Evolutionary conservation across 2,888 invertebrate genomes (phyloP).

Genomic region (Hermaeophaga mercurialis): DNA sequence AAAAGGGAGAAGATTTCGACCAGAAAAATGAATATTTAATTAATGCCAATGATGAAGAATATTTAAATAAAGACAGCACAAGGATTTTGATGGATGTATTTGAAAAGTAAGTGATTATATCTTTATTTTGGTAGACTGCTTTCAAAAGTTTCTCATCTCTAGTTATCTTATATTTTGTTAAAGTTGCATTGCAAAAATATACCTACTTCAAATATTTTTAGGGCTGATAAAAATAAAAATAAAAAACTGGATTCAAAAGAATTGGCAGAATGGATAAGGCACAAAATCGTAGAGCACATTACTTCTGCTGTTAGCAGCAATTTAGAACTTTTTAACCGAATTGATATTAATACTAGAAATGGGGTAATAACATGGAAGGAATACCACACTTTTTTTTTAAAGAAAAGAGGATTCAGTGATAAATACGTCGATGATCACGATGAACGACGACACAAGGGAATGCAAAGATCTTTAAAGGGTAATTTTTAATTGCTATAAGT

Average conservation of each 20-base stretch:
- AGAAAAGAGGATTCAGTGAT: slow-evolving; percentile 70
- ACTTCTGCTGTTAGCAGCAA: slow-evolving; percentile 70
- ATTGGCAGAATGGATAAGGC: slow-evolving; percentile 69
- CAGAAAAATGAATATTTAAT: slow-evolving; percentile 60
- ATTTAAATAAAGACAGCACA: slow-evolving; percentile 50
- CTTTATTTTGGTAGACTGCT: too few species aligned
- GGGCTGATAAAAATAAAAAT: slow-evolving; percentile 67
- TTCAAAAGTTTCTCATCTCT: background rate
- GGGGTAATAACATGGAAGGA: slow-evolving; percentile 79
- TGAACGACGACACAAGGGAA: slow-evolving; percentile 67
- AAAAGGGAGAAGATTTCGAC: slow-evolving; percentile 56
- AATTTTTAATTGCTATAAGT: slow-evolving; percentile 10
- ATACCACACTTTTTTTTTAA: slow-evolving; percentile 75
- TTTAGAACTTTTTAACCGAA: slow-evolving; percentile 67
- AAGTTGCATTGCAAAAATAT: too few species aligned
- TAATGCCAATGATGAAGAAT: slow-evolving; percentile 53
- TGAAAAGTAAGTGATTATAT: slow-evolving; percentile 55
- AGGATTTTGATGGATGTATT: slow-evolving; percentile 55
- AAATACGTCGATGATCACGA: slow-evolving; percentile 69
- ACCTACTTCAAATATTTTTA: slow-evolving; percentile 41
- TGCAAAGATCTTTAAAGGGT: slow-evolving; percentile 67
- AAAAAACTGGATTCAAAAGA: slow-evolving; percentile 65
- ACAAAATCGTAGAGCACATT: slow-evolving; percentile 72
- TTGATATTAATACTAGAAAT: slow-evolving; percentile 70
- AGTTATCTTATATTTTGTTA: too few species aligned